Conservation (phyloP, 2,888 invertebrate species). For the Heterodera filipjevi region DNA sequence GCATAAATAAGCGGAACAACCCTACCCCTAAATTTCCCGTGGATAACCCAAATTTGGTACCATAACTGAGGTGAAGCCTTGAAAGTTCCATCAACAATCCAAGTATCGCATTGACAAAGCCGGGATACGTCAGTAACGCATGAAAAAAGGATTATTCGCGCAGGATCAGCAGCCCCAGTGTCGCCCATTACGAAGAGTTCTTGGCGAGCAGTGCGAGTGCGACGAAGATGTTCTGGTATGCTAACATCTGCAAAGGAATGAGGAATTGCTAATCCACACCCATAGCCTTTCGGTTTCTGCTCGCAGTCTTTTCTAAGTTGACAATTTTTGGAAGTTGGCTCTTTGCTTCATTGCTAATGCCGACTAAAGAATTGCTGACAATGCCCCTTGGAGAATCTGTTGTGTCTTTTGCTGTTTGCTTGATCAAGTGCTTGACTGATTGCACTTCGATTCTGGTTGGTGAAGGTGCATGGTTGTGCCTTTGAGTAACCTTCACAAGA, state of each 20-base stretch:
- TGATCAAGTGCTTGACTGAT: neutral
- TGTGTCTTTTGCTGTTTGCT: neutral
- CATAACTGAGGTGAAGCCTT: neutral
- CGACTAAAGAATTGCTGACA: neutral
- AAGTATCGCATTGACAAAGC: slow-evolving; percentile 8
- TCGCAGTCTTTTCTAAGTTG: slow-evolving; percentile 17
- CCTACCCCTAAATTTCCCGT: neutral
- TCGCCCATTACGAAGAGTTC: slow-evolving; percentile 21
- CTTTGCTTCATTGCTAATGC: slow-evolving; percentile 18
- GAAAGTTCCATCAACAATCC: slow-evolving; percentile 28
- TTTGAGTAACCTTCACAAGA: neutral
- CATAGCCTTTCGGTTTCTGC: slow-evolving; percentile 16
- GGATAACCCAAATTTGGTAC: slow-evolving; percentile 27
- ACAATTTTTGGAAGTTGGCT: slow-evolving; percentile 17
- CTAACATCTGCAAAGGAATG: slow-evolving; percentile 13
- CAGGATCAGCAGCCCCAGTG: slow-evolving; percentile 1
- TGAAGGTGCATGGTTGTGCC: slow-evolving; percentile 14
- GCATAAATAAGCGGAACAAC: slow-evolving; percentile 25
- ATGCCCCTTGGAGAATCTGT: neutral
- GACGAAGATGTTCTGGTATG: slow-evolving; percentile 9
- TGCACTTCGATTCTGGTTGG: slow-evolving; percentile 18
- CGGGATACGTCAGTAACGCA: neutral
- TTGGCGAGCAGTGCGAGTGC: slow-evolving; percentile 7
- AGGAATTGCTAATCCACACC: slow-evolving; percentile 9
- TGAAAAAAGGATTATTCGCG: slow-evolving; percentile 15